Evolutionary conservation across 2,888 invertebrate genomes (phyloP), one percentile per base, ranked within the genome.

Genomic region (Phania funesta): DNA sequence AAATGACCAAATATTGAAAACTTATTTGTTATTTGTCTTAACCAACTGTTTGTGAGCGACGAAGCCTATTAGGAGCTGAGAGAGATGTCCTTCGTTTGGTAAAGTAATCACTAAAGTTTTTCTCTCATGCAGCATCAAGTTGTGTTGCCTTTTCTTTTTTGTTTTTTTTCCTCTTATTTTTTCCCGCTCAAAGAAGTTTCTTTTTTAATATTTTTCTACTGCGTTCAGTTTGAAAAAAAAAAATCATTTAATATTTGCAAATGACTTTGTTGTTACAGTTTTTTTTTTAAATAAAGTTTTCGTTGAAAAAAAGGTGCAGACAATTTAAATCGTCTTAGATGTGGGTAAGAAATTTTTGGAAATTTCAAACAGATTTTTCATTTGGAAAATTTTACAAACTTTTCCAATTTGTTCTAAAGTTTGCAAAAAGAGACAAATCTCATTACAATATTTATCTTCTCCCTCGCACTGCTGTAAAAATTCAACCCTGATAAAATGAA

Each of bases 1-100:
- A 80, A 76, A 80, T 80, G 65, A 29, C 65, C 80, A 80, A 80
- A 76, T 71, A 76, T 71, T 62, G 71, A 44, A 67, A 80, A 80
- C 65, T 75, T 76, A 35, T 76, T 80, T 70, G 58, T 80, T 62
- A 58, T 80, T 76, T 76, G 75, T 71, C 71, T 76, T 65, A 71
- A 65, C 74, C 64, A 44, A 58, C 44, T 32, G 22, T 22, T 18
- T 48, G 48, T 32, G n/a, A 48, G 71, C 29, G 50, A 22, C 2
- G 58, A 29, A 65, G 71, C 71, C 64, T 78, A 41, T 71, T 71
- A 64, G 7, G 16, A n/a, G 4, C 13, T 46, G 18, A 32, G 13
- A 44, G 29, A 46, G 46, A 38, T 71, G 56, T 52, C 16, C 48
- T 32, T 26, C n/a, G 38, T 29, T 32, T 32, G 54, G 26, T 11